A percentile compares a stretch with the other conserved stretches of the same genome.
These are phyloP conservation scores for Genyomyrus donnyi DNA, from an alignment of 2,113 vertebrate genomes.

Conservation along the genomic window DNA sequence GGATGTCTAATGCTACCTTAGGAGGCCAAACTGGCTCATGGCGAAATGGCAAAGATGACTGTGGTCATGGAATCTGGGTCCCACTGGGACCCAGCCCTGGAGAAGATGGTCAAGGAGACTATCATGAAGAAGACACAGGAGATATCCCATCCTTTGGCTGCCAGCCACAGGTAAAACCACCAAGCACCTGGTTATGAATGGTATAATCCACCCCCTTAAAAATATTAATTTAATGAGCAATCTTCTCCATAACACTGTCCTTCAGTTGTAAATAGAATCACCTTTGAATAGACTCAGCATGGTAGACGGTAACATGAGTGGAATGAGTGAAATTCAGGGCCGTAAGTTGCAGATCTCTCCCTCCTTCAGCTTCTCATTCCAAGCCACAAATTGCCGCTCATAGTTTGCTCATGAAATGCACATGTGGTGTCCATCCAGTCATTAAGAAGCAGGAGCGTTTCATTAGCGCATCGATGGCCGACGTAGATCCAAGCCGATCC, in stretches of 20 bases:
- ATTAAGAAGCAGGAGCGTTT: background rate
- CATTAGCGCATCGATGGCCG: background rate
- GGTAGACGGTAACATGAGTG: background rate
- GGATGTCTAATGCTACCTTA: constrained; percentile 36
- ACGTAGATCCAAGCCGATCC: background rate
- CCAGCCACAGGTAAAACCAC: constrained; percentile 62
- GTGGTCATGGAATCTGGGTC: constrained; percentile 69
- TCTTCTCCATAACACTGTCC: background rate
- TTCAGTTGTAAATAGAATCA: background rate
- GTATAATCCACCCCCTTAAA: background rate
- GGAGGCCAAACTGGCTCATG: constrained; percentile 79
- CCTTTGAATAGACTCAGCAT: background rate
- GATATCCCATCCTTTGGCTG: constrained; percentile 35
- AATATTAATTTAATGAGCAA: background rate
- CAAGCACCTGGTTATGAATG: background rate
- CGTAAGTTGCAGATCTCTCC: background rate
- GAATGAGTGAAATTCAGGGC: background rate
- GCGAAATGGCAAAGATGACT: constrained; percentile 66
- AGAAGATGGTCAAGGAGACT: constrained; percentile 64
- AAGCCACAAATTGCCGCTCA: background rate
- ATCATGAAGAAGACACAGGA: constrained; percentile 47
- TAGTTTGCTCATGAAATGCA: background rate
- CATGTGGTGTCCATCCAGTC: background rate
- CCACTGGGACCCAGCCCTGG: constrained; percentile 63
- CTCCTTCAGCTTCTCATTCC: background rate